Base-by-base conservation (phyloP, 2,113 vertebrate genomes). In the Cygnus buccinator region DNA sequence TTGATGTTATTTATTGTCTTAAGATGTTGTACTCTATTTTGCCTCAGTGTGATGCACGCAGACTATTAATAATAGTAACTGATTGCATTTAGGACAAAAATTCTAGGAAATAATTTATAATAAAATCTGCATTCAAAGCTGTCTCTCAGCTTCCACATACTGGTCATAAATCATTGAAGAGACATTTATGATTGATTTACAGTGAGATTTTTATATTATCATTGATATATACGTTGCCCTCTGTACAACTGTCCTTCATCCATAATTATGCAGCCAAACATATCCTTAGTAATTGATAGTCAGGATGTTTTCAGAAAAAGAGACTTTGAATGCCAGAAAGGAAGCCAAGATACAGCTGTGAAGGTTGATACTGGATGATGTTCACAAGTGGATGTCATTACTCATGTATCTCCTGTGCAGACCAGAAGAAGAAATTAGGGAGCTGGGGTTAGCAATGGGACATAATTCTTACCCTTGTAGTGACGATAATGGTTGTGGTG, bases 111-210 rank as follows among this genome's bases (percentile, higher is more conserved):
- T 87, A 84, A 95, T 84, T 79, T 65, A 88, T 41, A 57, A 71
- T 41, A 75, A 80, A 81, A 67, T 39, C 84, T 92, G 41, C 67
- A 95, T 94, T 85, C 79, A 83, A 87, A 89, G 48, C 33, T 28
- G 29, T 77, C 86, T 95, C 72, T 78, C 80, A 87, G 59, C 71
- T 93, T 93, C 75, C 41, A 37, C 20, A 17, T 9, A 22, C 25
- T 39, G 41, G 20, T 58, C 88, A 80, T 93, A 89, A 94, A 87
- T 95, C 77, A 84, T 41, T 58, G 44, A 35, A 57, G 59, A 91
- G 85, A 84, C 59, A 59, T 25, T 86, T 63, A 90, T 78, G 88
- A 93, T 87, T 71, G 91, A 97, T 82, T 96, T 93, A 78, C 61
- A 68, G 41, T 78, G n/a, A 79, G 84, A 81, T 67, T 55, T 90